Base-by-base conservation (phyloP, 2,888 invertebrate species). In the Adela reaumurella region DNA sequence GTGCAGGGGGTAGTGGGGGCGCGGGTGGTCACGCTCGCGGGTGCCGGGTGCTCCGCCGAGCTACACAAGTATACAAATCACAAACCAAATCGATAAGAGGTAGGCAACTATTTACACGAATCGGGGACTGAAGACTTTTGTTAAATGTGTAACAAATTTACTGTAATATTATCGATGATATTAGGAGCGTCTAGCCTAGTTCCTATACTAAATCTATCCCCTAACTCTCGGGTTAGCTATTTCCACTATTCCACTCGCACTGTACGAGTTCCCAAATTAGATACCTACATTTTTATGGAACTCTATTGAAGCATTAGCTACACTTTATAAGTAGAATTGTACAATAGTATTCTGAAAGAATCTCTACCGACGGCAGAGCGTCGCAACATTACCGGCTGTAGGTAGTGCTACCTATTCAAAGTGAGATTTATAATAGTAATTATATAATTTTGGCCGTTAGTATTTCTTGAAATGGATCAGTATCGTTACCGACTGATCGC, bases 81-180 rank as follows among this genome's bases (percentile, higher is more conserved):
- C 35, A 35, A 35, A 35, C 35, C 35, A 35, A 35, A 35, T 35
- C 14, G 35, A 35, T 78, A 77, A 78, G 76, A 71, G 67, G 76
- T 78, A 78, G 77, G 76, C 70, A 74, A 73, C 71, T 78, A 78
- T 78, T 74, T 78, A 76, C 76, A 77, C 70, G 76, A 74, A 68
- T 65, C 76, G 73, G 74, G 77, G 78, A 78, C 78, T 78, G 78
- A 78, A 74, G 73, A 77, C 70, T 78, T 35, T 35, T 76, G 74
- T 67, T 78, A 78, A 77, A 76, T 73, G 77, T 78, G 77, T 77
- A 73, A 78, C 76, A 78, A 77, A 76, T 70, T 67, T 71, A 74
- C 74, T 76, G 73, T 78, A 77, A 73, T 74, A 70, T 74, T 73
- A 68, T 74, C 68, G 74, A 70, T 64, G 65, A 67, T 66, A 71